Evolutionary conservation across 2,888 invertebrate species (phyloP).

Genomic region (Oxytorus armatus): DNA sequence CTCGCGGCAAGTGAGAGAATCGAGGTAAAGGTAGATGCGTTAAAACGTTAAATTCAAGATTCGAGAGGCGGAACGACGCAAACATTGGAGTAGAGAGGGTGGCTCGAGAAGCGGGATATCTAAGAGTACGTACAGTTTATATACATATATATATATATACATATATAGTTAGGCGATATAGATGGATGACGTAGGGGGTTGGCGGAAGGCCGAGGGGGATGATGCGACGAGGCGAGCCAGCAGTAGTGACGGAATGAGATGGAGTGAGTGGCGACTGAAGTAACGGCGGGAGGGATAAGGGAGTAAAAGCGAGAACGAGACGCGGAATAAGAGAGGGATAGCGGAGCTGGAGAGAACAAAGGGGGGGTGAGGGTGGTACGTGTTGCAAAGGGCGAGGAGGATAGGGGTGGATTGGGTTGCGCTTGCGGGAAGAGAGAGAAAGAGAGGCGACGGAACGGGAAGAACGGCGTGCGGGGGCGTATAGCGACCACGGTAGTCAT

Average conservation of each 20-base stretch:
- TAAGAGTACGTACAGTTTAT: slow-evolving; percentile 65
- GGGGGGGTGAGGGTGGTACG: slow-evolving; percentile 43
- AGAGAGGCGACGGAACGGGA: slow-evolving; percentile 67
- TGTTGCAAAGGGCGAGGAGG: slow-evolving; percentile 63
- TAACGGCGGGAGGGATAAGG: slow-evolving; percentile 61
- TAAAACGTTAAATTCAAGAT: slow-evolving; percentile 69
- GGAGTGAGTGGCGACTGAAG: slow-evolving; percentile 76
- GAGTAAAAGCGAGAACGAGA: slow-evolving; percentile 47
- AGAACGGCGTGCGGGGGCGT: slow-evolving; percentile 78
- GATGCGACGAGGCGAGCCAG: slow-evolving; percentile 70
- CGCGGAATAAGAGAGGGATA: slow-evolving; percentile 23
- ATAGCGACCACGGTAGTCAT: slow-evolving; percentile 81
- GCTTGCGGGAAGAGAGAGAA: slow-evolving; percentile 54
- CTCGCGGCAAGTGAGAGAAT: slow-evolving; percentile 55
- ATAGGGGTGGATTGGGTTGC: slow-evolving; percentile 62
- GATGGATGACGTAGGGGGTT: slow-evolving; percentile 34
- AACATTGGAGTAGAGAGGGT: slow-evolving; percentile 61
- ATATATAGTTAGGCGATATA: slow-evolving; percentile 36
- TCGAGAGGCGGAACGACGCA: slow-evolving; percentile 65
- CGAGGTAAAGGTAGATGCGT: slow-evolving; percentile 60
- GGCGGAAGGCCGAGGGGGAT: slow-evolving; percentile 16
- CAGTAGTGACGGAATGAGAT: slow-evolving; percentile 79
- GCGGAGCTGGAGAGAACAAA: background rate
- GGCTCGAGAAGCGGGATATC: slow-evolving; percentile 69
- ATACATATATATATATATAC: slow-evolving; percentile 17